Base-by-base conservation (phyloP, 2,888 invertebrate genomes). In the Macroteleia sp. region DNA sequence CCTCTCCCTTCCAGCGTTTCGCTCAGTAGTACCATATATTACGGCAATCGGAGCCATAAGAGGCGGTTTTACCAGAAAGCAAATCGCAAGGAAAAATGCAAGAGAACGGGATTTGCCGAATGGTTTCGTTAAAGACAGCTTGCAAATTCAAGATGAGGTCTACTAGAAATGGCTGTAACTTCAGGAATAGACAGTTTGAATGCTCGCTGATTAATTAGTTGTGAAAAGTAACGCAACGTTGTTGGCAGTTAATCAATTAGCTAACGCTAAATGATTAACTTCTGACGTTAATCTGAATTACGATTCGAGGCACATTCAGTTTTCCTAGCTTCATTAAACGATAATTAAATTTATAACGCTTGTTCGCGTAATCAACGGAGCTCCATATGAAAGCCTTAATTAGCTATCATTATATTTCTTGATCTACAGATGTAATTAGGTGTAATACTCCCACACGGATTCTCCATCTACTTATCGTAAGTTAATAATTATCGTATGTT, bases 1-100 rank as follows among this genome's bases (percentile, higher is more conserved):
- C 41, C 52, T 50, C 16, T 20, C 39, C 67, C 36, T 16, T 32
- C 48, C 28, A 1, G 8, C 32, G 14, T 19, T 17, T 17, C 32
- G 14, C 28, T 17, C 14, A 32, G 30, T 39, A 22, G 12, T 4
- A 14, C 32, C 17, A 41, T 34, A 34, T 52, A 71, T 59, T 59
- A 50, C 48, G 30, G 70, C 70, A 70, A 70, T 70, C 50, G 36
- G 57, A 57, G 14, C 17, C 57, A 41, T 57, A 48, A 69, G 59
- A 70, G 52, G 70, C 22, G 50, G 59, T 59, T 70, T 59, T 70
- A 44, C 50, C 70, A 59, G 52, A 59, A 70, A 70, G 57, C 36
- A 39, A 14, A 69, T 52, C 32, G 20, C 44, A 2, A 32, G 52
- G 25, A n/a, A 54, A 52, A 56, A 46, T 6, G 48, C 22, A 25